These are phyloP conservation scores for Thelaira solivaga DNA, from an alignment of 2,888 invertebrate genomes.

Conservation along the genomic window DNA sequence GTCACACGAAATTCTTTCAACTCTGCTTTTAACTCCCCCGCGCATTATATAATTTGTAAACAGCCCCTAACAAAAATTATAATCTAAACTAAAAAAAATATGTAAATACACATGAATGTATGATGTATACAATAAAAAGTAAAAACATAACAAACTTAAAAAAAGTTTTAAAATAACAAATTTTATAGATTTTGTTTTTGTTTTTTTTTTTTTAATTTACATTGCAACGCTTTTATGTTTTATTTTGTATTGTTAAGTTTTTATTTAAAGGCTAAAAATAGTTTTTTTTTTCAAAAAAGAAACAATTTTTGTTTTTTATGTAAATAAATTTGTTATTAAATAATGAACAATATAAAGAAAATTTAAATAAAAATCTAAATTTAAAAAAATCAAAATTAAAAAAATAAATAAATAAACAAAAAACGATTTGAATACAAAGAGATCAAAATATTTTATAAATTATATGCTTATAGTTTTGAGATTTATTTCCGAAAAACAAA, in stretches of 20 bases:
- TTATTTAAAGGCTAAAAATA: conserved; percentile 39
- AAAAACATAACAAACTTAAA: conserved; percentile 56
- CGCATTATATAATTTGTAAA: too few species aligned
- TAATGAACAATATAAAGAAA: conserved; percentile 36
- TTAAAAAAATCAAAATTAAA: conserved; percentile 56
- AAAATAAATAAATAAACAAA: conserved; percentile 42
- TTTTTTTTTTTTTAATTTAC: conserved; percentile 52
- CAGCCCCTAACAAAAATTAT: conserved; percentile 52
- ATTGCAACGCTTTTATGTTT: conserved; percentile 56
- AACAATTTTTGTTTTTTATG: conserved; percentile 35
- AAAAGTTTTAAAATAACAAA: conserved; percentile 52
- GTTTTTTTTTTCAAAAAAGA: conserved; percentile 50
- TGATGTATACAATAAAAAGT: conserved; percentile 45
- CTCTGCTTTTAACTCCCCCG: too few species aligned
- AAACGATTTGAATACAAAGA: conserved; percentile 58
- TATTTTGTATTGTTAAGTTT: conserved; percentile 34
- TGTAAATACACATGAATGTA: conserved; percentile 1
- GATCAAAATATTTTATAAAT: conserved; percentile 60
- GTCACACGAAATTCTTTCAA: too few species aligned
- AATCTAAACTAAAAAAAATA: conserved; percentile 22
- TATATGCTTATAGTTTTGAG: conserved; percentile 55
- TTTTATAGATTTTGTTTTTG: conserved; percentile 53
- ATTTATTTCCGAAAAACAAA: conserved; percentile 50
- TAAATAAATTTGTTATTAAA: conserved; percentile 41
- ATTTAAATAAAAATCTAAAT: conserved; percentile 49